Conservation (phyloP, 1,140 invertebrate species). For the Drosophila aff. region DNA sequence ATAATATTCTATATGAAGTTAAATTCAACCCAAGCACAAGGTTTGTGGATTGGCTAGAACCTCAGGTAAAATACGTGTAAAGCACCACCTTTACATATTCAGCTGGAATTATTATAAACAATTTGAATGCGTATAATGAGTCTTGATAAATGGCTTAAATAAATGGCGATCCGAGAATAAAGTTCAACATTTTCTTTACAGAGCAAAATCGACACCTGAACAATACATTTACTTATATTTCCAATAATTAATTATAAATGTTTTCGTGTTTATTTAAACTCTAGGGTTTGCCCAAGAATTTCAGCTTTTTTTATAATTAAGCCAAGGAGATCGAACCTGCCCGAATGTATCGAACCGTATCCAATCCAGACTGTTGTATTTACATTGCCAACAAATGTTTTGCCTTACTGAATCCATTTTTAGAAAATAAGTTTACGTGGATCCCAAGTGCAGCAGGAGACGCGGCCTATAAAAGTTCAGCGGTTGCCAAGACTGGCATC, state of each 20-base stretch:
- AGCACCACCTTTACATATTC: not conserved
- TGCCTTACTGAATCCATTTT: not conserved
- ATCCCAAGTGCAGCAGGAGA: not conserved
- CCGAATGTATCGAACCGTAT: not conserved
- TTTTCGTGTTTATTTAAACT: not conserved
- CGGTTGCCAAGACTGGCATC: not conserved
- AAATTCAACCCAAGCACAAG: not conserved
- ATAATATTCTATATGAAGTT: not conserved
- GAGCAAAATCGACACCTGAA: not conserved
- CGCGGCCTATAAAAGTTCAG: not conserved
- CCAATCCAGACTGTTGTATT: not conserved
- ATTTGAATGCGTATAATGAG: not conserved
- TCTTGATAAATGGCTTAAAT: not conserved
- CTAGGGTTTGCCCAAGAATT: not conserved
- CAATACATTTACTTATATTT: too few species aligned
- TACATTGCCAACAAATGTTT: slow-evolving; percentile 8
- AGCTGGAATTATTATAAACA: not conserved
- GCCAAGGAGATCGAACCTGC: not conserved
- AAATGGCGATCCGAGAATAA: not conserved
- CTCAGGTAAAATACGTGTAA: not conserved
- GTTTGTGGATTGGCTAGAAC: not conserved
- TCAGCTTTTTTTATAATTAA: not conserved
- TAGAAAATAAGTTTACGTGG: slow-evolving; percentile 15
- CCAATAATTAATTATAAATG: not conserved
- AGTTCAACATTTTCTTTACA: not conserved